Conservation (phyloP, 2,888 invertebrate genomes). For the Drosophila longiperda region DNA sequence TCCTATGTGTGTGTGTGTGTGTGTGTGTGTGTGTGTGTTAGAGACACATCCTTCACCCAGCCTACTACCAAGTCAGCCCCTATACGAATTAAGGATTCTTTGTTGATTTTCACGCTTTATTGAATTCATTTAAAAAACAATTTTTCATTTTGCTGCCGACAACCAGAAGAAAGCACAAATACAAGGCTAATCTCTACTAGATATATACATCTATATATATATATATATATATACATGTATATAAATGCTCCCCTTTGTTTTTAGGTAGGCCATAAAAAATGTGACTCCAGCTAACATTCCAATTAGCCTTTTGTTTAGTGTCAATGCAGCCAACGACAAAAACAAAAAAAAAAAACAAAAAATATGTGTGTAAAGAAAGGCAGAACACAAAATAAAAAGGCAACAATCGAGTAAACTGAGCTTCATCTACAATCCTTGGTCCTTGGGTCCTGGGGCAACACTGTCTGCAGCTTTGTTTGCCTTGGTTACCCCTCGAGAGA, state of each 20-base stretch:
- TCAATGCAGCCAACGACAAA: conserved; percentile 63
- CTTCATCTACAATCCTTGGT: conserved; percentile 50
- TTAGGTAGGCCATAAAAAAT: conserved; percentile 38
- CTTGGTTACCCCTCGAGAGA: conserved; percentile 16
- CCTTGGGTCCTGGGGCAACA: conserved; percentile 24
- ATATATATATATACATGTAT: background rate
- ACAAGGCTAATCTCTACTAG: conserved; percentile 14
- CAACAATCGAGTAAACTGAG: conserved; percentile 50
- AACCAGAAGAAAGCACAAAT: conserved; percentile 11
- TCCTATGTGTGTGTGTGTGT: background rate
- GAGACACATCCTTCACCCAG: background rate
- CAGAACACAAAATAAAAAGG: background rate
- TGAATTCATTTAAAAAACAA: conserved; percentile 81
- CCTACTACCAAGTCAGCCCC: conserved; percentile 29
- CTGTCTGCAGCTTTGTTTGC: conserved; percentile 58
- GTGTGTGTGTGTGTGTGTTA: background rate
- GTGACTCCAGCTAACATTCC: conserved; percentile 67
- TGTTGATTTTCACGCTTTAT: conserved; percentile 70
- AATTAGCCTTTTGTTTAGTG: conserved; percentile 76
- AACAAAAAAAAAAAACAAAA: conserved; percentile 18
- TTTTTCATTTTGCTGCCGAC: conserved; percentile 66
- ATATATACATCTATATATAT: background rate
- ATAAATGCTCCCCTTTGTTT: conserved; percentile 30
- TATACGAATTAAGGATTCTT: conserved; percentile 35
- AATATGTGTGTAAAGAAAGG: conserved; percentile 1